A percentile compares a stretch with the other conserved stretches of the same genome.
Evolutionary conservation across 2,797 vertebrate genomes (phyloP).

Genomic region (Phrynocephalus forsythii): DNA sequence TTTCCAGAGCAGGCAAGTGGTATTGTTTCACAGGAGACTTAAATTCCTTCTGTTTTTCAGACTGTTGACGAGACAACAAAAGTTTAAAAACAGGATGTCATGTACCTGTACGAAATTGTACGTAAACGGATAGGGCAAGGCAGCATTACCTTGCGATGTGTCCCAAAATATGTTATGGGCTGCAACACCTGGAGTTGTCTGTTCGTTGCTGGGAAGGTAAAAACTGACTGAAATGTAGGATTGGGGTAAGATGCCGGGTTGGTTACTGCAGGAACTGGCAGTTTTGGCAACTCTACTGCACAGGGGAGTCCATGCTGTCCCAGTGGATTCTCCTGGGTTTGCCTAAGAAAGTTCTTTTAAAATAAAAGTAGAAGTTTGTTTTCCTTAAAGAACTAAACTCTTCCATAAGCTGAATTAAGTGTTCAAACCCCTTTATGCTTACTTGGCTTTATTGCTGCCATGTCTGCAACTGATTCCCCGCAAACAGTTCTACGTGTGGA

Average conservation of each 20-base stretch:
- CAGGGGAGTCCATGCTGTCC: constrained; percentile 64
- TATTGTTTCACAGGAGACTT: constrained; percentile 75
- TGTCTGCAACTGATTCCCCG: background rate
- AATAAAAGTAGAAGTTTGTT: constrained; percentile 34
- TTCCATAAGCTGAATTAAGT: background rate
- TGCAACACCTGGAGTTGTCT: constrained; percentile 75
- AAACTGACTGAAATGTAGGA: constrained; percentile 71
- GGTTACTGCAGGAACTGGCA: constrained; percentile 73
- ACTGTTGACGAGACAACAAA: constrained; percentile 76
- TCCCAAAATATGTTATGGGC: constrained; percentile 79
- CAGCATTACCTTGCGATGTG: constrained; percentile 79
- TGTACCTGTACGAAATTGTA: background rate
- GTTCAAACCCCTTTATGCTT: background rate
- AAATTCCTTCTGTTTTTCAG: constrained; percentile 78
- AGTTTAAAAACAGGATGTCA: constrained; percentile 34
- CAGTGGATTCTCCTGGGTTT: constrained; percentile 66
- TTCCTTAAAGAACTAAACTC: constrained; percentile 26
- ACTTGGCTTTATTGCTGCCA: background rate
- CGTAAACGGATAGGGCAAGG: constrained; percentile 28
- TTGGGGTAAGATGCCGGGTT: constrained; percentile 73
- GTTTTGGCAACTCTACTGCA: constrained; percentile 79
- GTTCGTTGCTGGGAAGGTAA: constrained; percentile 53
- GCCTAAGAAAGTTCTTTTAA: constrained; percentile 76
- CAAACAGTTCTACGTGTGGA: background rate
- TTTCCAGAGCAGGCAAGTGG: constrained; percentile 81